Evolutionary conservation across 2,888 invertebrate species (phyloP).

Genomic region (Timema podura): DNA sequence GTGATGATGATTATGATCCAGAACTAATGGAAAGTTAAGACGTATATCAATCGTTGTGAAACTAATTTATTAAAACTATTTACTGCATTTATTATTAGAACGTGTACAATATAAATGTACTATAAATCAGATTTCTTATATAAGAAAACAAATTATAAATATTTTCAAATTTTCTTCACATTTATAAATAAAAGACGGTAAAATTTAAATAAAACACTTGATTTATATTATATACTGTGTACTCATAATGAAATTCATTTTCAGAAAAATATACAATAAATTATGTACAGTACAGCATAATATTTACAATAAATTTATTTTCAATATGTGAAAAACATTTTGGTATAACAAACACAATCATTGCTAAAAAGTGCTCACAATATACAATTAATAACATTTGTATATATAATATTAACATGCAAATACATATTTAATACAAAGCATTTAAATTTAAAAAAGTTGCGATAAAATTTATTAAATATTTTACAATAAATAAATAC

Average conservation of each 20-base stretch:
- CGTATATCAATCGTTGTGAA: too few species aligned
- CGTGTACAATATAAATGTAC: too few species aligned
- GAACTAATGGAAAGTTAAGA: too few species aligned
- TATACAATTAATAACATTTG: slow-evolving; percentile 13
- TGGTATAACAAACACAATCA: slow-evolving; percentile 30
- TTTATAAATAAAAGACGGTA: too few species aligned
- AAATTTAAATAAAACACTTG: slow-evolving; percentile 9
- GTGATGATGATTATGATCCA: too few species aligned
- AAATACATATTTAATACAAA: slow-evolving; percentile 27
- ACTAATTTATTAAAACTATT: too few species aligned
- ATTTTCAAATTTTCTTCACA: too few species aligned
- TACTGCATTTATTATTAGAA: too few species aligned
- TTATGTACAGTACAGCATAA: slow-evolving; percentile 34
- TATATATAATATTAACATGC: slow-evolving; percentile 20
- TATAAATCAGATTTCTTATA: too few species aligned
- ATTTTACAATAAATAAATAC: slow-evolving; percentile 8
- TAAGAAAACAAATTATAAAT: too few species aligned
- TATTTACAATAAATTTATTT: slow-evolving; percentile 29
- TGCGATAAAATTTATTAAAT: background rate
- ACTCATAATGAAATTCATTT: slow-evolving; percentile 33
- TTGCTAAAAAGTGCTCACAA: slow-evolving; percentile 28
- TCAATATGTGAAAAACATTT: slow-evolving; percentile 29
- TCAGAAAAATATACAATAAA: slow-evolving; percentile 35
- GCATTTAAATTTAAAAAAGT: slow-evolving; percentile 25
- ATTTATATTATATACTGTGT: slow-evolving; percentile 24